Evolutionary conservation across 2,888 invertebrate genomes (phyloP), one percentile per base, ranked within the genome.

Genomic region (Platycheirus rosarum): DNA sequence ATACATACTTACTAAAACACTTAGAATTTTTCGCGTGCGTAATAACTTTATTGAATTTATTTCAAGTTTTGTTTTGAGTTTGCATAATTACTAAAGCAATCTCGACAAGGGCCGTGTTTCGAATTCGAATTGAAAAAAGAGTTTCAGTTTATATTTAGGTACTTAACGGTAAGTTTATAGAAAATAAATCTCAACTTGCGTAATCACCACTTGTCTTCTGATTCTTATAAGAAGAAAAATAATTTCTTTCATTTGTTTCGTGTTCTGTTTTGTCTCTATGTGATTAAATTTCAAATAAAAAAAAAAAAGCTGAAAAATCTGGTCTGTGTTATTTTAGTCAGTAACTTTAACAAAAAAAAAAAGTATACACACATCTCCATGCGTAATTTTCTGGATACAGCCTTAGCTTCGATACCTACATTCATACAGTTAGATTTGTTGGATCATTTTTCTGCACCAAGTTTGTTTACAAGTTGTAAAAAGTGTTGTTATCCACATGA

Each of bases 381-480:
- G 44, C 44, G 20, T 35, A 32, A 23, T 40, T n/a, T 55, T 9
- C 23, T 37, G 51, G 63, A 49, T 37, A 63, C 37, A 48, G 29
- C 32, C 26, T 14, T 49, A 49, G 35, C 14, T 63, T 32, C 14
- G 8, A 7, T 32, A 51, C 37, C 32, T 49, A 20, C 20, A 29
- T 18, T 18, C 13, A 57, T 48, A n/a, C n/a, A n/a, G 26, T 55
- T 29, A 7, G 18, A 23, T n/a, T 57, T 1, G 8, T 26, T 60
- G 20, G 29, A 18, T 35, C 29, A 9, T 40, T 49, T 66, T 7
- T 16, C 35, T 73, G 66, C 51, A 57, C 60, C 55, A 63, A 23
- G 60, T 79, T 79, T 79, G 74, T 79, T 79, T 79, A 79, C 74
- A 74, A 62, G 60, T 60, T 73, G 46, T 51, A 57, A 40, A 23